Evolutionary conservation across 2,888 invertebrate species (phyloP).

Genomic region (Sisyra nigra): DNA sequence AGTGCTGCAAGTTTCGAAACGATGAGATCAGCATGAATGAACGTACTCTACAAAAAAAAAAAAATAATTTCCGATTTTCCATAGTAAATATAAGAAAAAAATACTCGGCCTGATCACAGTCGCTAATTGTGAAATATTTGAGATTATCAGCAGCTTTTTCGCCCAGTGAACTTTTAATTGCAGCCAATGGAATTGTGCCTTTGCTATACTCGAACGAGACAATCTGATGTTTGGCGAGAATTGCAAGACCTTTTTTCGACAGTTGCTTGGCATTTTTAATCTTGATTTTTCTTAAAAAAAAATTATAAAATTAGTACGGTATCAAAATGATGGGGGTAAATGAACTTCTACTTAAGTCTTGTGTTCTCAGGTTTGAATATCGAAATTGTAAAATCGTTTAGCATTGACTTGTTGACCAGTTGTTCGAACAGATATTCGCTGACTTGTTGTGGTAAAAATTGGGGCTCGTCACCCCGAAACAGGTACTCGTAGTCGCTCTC

Average conservation of each 20-base stretch:
- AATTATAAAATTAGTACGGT: not conserved
- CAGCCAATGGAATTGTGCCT: constrained; percentile 38
- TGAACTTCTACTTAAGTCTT: constrained; percentile 29
- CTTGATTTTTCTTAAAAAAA: constrained; percentile 30
- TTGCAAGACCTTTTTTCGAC: constrained; percentile 37
- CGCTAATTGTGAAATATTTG: not conserved
- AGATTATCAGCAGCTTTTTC: not conserved
- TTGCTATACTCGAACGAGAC: constrained; percentile 40
- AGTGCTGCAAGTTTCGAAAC: constrained; percentile 36
- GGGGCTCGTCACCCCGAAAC: constrained; percentile 33
- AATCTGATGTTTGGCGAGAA: constrained; percentile 44
- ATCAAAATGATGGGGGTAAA: not conserved
- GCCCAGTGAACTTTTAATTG: constrained; percentile 28
- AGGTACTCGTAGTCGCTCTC: constrained; percentile 15
- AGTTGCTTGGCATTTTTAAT: constrained; percentile 40
- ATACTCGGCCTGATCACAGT: not conserved
- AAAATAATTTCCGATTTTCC: constrained; percentile 5
- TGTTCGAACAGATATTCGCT: constrained; percentile 37
- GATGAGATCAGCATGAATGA: constrained; percentile 41
- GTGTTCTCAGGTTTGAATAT: constrained; percentile 42
- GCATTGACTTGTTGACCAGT: constrained; percentile 36
- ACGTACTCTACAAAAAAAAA: constrained; percentile 27
- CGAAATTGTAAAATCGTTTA: constrained; percentile 41
- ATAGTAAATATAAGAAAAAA: constrained; percentile 11
- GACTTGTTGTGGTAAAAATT: constrained; percentile 37